Percentiles rank a stretch among this genome's conserved stretches.
phyloP scores from a whole-genome alignment of 2,113 vertebrate genomes.

The Amazona vittata region DNA sequence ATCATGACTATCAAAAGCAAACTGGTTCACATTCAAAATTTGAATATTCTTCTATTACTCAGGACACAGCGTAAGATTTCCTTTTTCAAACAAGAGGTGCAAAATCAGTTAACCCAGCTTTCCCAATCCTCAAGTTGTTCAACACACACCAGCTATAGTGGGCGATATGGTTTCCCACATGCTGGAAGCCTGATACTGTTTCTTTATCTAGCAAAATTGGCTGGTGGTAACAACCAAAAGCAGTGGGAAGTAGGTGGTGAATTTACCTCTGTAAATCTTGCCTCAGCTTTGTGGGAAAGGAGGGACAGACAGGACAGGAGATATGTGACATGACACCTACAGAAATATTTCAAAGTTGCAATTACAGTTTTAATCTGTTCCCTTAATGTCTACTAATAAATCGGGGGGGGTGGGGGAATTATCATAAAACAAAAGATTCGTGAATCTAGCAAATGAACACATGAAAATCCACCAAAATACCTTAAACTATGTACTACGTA shows the following conservation, averaged over 20 bases:
- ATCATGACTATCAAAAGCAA: not conserved
- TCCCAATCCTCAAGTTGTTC: not conserved
- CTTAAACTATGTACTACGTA: not conserved
- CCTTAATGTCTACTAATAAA: not conserved
- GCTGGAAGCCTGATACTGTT: not conserved
- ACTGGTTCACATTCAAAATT: not conserved
- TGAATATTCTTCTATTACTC: not conserved
- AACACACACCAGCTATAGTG: not conserved
- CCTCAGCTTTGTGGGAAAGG: not conserved
- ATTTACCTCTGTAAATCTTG: not conserved
- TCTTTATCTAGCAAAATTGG: not conserved
- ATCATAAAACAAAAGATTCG: not conserved
- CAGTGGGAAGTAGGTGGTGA: not conserved
- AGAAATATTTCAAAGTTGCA: not conserved
- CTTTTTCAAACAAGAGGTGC: not conserved
- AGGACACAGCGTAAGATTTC: not conserved
- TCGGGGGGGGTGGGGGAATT: not conserved
- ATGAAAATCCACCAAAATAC: not conserved
- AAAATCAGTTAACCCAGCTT: not conserved
- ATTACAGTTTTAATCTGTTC: not conserved
- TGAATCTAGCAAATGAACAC: not conserved
- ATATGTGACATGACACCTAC: not conserved
- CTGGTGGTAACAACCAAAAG: not conserved
- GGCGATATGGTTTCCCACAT: not conserved
- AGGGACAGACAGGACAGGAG: not conserved